Percentiles rank a stretch among this genome's conserved stretches.
Evolutionary conservation across 2,888 invertebrate genomes (phyloP).

Genomic region (Hyles lineata): DNA sequence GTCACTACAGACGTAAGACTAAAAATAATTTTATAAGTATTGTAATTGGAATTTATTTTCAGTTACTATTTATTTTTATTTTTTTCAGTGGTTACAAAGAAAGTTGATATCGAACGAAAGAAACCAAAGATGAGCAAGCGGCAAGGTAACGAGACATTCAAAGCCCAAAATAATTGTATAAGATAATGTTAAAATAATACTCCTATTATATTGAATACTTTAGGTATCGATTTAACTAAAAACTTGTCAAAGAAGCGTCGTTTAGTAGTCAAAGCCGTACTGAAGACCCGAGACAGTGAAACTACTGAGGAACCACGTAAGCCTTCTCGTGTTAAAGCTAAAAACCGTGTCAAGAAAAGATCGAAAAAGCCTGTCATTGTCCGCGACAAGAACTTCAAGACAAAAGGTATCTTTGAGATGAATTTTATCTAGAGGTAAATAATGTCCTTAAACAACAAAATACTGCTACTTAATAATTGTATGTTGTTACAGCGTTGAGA

Average conservation of each 20-base stretch:
- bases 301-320: slow-evolving; percentile 23
- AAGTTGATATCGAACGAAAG: slow-evolving; percentile 26
- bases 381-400: neutral
- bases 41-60: slow-evolving; percentile 1
- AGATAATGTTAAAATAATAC: neutral
- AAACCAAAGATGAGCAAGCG: slow-evolving; percentile 31
- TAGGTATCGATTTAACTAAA: slow-evolving; percentile 48
- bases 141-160: slow-evolving; percentile 25
- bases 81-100: slow-evolving; percentile 43
- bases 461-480: too few species aligned
- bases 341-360: slow-evolving; percentile 12
- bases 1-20: slow-evolving; percentile 47
- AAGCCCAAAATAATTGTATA: neutral
- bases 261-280: slow-evolving; percentile 47
- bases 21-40: slow-evolving; percentile 13
- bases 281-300: slow-evolving; percentile 33
- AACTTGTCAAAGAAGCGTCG: slow-evolving; percentile 52
- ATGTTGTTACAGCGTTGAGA: too few species aligned
- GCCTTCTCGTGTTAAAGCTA: slow-evolving; percentile 18
- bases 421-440: neutral
- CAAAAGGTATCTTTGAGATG: slow-evolving; percentile 14
- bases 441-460: too few species aligned
- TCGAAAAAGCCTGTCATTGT: neutral
- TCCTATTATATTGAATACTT: neutral
- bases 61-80: slow-evolving; percentile 30